phyloP scores from a whole-genome alignment of 2,797 vertebrate genomes.

The Anabacerthia variegaticeps region DNA sequence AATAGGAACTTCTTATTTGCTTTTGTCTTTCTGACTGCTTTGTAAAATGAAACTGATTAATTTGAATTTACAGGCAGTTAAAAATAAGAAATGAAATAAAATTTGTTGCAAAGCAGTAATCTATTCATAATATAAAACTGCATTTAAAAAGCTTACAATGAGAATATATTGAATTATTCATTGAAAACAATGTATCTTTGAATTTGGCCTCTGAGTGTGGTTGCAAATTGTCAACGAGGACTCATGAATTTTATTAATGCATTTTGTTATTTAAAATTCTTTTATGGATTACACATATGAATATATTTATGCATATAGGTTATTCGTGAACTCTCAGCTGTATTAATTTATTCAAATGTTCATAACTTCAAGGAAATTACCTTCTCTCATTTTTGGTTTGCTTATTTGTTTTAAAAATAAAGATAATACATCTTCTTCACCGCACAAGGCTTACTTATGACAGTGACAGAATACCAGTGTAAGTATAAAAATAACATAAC shows the following conservation, averaged over 20 bases:
- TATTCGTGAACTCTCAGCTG: background rate
- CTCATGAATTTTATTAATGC: background rate
- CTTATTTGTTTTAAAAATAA: background rate
- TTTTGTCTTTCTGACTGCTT: background rate
- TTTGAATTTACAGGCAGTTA: background rate
- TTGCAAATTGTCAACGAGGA: background rate
- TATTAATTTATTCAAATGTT: background rate
- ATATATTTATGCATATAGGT: background rate
- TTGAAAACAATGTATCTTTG: background rate
- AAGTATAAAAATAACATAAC: background rate
- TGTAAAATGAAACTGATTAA: conserved; percentile 9
- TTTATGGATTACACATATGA: background rate
- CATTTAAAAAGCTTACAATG: background rate
- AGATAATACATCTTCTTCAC: background rate
- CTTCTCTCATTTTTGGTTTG: background rate
- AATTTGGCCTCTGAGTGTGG: background rate
- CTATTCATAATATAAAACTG: background rate
- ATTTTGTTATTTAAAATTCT: background rate
- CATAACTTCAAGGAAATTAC: background rate
- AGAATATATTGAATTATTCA: conserved; percentile 17
- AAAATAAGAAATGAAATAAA: conserved; percentile 13
- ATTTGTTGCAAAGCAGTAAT: background rate
- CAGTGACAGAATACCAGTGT: background rate
- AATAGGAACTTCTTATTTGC: background rate
- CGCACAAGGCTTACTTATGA: background rate